Percentiles rank a stretch among this genome's conserved stretches.
Conservation (phyloP, 2,888 invertebrate genomes). For the Napeogenes sylphis region DNA sequence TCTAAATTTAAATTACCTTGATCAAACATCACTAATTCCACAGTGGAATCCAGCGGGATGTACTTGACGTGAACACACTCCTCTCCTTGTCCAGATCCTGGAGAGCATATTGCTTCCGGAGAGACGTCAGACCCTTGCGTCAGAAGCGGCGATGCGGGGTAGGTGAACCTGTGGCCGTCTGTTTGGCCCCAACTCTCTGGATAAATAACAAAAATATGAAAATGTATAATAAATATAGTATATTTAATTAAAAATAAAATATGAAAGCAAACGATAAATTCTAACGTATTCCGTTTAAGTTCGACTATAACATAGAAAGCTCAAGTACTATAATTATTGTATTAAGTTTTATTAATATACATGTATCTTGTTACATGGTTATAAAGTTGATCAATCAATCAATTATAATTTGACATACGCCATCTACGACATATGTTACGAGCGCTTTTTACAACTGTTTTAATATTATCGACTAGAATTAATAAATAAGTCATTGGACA, state of each 20-base stretch:
- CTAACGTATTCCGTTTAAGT: no score
- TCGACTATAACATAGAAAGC: no score
- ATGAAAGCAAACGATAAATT: not conserved
- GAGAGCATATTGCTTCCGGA: conserved; percentile 71
- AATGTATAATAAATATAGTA: no score
- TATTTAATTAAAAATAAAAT: not conserved
- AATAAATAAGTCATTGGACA: no score
- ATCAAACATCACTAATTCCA: conserved; percentile 86
- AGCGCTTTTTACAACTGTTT: no score
- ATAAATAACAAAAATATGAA: conserved; percentile 10
- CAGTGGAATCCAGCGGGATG: conserved; percentile 81
- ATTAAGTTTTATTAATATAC: no score
- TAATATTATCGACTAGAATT: no score
- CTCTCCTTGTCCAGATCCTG: conserved; percentile 54
- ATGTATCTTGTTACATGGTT: no score
- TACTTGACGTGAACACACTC: conserved; percentile 86
- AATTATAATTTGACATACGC: no score
- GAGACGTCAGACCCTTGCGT: conserved; percentile 82
- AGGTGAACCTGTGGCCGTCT: conserved; percentile 86
- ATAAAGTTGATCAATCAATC: no score
- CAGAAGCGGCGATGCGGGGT: conserved; percentile 86
- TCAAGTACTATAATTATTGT: no score
- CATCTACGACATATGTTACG: no score
- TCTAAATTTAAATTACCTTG: conserved; percentile 76
- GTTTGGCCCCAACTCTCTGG: conserved; percentile 77